Percentiles rank a stretch among this genome's conserved stretches.
Conservation (phyloP, 1,140 invertebrate genomes). For the Halesus radiatus region DNA sequence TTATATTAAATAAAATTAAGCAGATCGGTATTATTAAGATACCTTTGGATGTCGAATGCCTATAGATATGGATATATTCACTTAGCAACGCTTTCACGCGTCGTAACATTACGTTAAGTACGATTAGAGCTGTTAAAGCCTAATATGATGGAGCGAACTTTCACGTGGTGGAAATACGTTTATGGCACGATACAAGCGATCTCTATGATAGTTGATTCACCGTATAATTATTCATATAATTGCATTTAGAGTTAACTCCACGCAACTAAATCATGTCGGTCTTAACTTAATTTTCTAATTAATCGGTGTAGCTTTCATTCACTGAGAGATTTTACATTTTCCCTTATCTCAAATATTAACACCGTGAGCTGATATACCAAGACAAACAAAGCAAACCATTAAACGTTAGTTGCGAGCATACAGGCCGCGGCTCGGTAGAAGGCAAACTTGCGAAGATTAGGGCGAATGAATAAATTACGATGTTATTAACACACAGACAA, state of each 20-base stretch:
- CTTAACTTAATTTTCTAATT: constrained; percentile 10
- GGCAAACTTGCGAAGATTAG: constrained; percentile 50
- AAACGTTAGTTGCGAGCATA: neutral
- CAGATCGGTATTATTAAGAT: too few relatives aligned
- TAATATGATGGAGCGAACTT: neutral
- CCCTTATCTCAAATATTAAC: constrained; percentile 10
- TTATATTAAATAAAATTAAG: too few relatives aligned
- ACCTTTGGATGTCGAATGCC: too few relatives aligned
- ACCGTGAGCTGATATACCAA: constrained; percentile 15
- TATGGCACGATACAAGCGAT: neutral
- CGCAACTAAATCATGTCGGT: neutral
- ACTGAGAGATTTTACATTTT: neutral
- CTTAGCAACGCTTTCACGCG: neutral
- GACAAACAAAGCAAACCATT: constrained; percentile 38
- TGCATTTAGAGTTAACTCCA: neutral
- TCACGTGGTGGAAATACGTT: neutral
- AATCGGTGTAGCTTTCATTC: neutral
- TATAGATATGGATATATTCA: too few relatives aligned
- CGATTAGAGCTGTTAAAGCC: neutral
- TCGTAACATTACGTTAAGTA: neutral
- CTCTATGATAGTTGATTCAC: neutral
- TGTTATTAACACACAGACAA: constrained; percentile 53
- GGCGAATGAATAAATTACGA: constrained; percentile 48
- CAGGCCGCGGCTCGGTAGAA: neutral
- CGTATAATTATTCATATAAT: neutral